Evolutionary conservation across 2,888 invertebrate genomes (phyloP).

Genomic region (Diaphora mendica): DNA sequence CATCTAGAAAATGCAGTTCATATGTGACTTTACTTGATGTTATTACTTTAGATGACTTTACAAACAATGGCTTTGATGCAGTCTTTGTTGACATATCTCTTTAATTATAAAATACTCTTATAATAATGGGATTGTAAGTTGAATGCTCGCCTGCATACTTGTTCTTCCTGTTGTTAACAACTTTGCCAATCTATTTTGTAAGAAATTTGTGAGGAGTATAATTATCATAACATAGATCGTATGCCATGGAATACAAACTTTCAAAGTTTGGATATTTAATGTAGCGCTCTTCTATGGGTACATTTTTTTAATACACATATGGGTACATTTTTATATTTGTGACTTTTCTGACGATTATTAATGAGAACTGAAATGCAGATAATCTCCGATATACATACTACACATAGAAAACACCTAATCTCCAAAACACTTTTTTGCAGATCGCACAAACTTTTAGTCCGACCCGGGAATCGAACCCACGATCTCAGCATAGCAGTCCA

Average conservation of each 20-base stretch:
- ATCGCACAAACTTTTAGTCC: no score
- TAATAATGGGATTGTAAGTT: neutral
- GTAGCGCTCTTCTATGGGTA: neutral
- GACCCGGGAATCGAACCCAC: no score
- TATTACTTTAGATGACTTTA: conserved; percentile 3
- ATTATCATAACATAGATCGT: neutral
- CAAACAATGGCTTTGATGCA: conserved; percentile 4
- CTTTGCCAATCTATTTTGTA: neutral
- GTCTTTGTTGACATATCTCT: neutral
- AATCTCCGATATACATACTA: neutral
- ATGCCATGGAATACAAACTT: neutral
- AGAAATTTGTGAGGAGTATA: neutral
- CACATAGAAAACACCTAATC: no score
- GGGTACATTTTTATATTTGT: no score
- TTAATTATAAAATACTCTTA: neutral
- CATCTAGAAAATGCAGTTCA: neutral
- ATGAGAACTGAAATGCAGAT: neutral
- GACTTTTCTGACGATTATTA: neutral
- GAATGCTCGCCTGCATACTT: neutral
- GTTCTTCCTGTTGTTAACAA: neutral
- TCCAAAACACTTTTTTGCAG: no score
- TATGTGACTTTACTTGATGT: neutral
- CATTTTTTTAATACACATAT: no score
- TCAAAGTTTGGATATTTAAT: neutral
- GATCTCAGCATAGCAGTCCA: no score